phyloP scores from a whole-genome alignment of 1,140 invertebrate species.

The Drosophila azteca region DNA sequence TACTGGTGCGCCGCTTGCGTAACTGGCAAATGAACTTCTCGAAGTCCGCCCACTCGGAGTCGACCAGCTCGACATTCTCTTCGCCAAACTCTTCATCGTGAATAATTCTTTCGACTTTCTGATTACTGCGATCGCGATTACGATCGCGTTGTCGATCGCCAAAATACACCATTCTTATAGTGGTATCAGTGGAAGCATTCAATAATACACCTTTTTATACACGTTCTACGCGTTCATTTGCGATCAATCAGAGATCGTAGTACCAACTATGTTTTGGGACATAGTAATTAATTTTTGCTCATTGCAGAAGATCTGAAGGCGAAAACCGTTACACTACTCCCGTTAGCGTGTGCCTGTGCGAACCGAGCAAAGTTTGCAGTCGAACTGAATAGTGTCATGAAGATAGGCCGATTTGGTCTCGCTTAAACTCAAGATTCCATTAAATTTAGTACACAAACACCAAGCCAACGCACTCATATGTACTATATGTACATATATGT shows the following conservation, averaged over 20 bases:
- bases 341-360: conserved; percentile 36
- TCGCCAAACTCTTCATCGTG: conserved; percentile 83
- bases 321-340: conserved; percentile 23
- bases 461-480: conserved; percentile 45
- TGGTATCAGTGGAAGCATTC: conserved; percentile 14
- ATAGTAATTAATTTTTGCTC: conserved; percentile 49
- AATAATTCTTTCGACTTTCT: conserved; percentile 72
- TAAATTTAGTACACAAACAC: conserved; percentile 72
- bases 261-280: conserved; percentile 45
- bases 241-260: conserved; percentile 42
- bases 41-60: conserved; percentile 84
- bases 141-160: conserved; percentile 67
- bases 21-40: conserved; percentile 84
- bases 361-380: conserved; percentile 54
- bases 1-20: conserved; percentile 85
- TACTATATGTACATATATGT: conserved; percentile 31
- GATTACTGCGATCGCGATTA: conserved; percentile 50
- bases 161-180: conserved; percentile 68
- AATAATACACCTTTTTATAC: conserved; percentile 24
- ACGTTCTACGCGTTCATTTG: conserved; percentile 7
- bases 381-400: conserved; percentile 58
- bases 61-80: conserved; percentile 83
- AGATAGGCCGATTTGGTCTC: conserved; percentile 52
- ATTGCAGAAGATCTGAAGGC: conserved; percentile 17
- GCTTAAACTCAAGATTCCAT: conserved; percentile 71